Base-by-base conservation (phyloP, 2,113 vertebrate species). In the Bungarus multicinctus region DNA sequence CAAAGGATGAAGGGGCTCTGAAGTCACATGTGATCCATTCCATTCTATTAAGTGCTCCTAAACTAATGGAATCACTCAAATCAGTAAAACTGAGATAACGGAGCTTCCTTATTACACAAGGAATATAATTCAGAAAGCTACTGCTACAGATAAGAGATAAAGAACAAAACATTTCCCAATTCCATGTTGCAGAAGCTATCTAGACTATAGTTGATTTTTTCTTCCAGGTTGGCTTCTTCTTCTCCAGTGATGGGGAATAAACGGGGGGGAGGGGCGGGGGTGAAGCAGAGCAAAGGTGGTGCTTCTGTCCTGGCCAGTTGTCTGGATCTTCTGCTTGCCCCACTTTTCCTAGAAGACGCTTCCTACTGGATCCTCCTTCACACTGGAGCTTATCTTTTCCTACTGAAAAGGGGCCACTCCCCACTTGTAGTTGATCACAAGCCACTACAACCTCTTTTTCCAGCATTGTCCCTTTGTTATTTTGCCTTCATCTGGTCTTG, bases 211-310 rank as follows among this genome's bases (percentile, higher is more conserved):
- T 81, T 39, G 16, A 81, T 43, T 81, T 39, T 81, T 43, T 18
- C 74, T 39, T 81, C 34, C 74, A 39, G 2, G 74, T 8, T 20
- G 3, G 69, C 69, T 81, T 5, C 5, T 34, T 34, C 64, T 34
- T 39, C 69, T 7, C 6, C 69, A 20, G 2, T 39, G 34, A 16
- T 9, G n/a, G 34, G 34, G 74, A 43, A 81, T 4, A 22, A 34
- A 81, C 34, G 7, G 3, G 69, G 34, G 34, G 2, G 3, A n/a
- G 34, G 4, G 5, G 4, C 0, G 2, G 4, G 2, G 2, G 18
- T 58, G 57, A 39, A 39, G 18, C 69, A 81, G 34, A 81, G 34
- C 18, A 81, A 22, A 43, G 18, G 18, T 81, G 74, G 7, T 9
- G 74, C 34, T 43, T 81, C 34, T 81, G 74, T 43, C 34, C n/a